Evolutionary conservation across 2,797 vertebrate genomes (phyloP), one percentile per base, ranked within the genome.

Genomic region (Pseudotriccus pelzelni): DNA sequence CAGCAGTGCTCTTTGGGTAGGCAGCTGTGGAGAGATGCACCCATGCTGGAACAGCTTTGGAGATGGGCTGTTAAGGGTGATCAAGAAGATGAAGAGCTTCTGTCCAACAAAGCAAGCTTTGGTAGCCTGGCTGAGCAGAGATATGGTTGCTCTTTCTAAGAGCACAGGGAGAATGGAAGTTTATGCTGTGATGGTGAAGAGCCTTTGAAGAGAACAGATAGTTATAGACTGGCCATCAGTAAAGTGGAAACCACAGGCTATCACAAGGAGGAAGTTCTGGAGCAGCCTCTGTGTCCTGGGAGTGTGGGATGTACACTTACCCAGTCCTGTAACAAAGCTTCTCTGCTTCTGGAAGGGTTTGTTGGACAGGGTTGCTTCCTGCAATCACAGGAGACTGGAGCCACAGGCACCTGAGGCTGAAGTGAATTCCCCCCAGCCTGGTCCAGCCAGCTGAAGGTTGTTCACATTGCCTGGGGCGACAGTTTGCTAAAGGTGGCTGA

Each of bases 141-240:
- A 66, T 74, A 24, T 4, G 39, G 63, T 14, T 85, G 79, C 72
- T 94, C 74, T 73, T 72, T 69, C 68, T 63, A n/a, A 93, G 63
- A 79, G 87, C 82, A 44, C 56, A 37, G 90, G 87, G 82, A 95
- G 60, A 72, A 78, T 78, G 58, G 43, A 50, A 89, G 87, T 74
- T 94, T 34, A 39, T 74, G 75, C 90, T 93, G 79, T 0, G 3
- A 50, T 41, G 47, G 59, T 1, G 2, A 95, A 80, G 84, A 78
- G 91, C 74, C 76, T 79, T 77, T 77, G 87, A 84, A 83, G 81
- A 91, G 83, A 69, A 90, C 59, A 84, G 87, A 94, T 84, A 50
- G 74, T 12, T 68, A 8, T 1, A 73, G 67, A 67, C 18, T 60
- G 69, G 70, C 74, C 81, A 92, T 84, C 78, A 89, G 62, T 79